Percentiles rank a stretch among this genome's conserved stretches.
phyloP scores from a whole-genome alignment of 2,113 vertebrate species.

The Meriones unguiculatus region DNA sequence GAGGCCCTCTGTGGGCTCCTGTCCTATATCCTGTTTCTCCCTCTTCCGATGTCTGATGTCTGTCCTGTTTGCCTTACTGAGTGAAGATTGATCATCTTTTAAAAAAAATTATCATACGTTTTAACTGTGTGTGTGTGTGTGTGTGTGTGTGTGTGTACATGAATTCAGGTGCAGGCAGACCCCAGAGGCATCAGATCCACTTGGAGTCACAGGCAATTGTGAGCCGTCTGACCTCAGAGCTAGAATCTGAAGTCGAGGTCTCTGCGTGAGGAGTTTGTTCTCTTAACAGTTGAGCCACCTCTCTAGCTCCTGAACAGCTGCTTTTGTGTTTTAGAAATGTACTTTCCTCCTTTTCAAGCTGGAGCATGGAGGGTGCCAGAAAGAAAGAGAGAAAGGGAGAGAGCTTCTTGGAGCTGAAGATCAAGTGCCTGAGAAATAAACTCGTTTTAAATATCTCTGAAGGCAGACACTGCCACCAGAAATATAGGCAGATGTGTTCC shows the following conservation, averaged over 20 bases:
- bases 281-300: background rate
- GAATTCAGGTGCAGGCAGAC: background rate
- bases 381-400: background rate
- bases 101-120: background rate
- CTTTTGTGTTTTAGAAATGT: conserved; percentile 36
- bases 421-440: background rate
- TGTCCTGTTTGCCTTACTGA: no score
- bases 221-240: background rate
- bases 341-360: background rate
- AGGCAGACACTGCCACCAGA: background rate
- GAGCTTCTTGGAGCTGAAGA: background rate
- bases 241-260: background rate
- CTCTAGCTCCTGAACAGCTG: background rate
- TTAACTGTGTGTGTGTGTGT: background rate
- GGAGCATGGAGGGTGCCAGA: background rate
- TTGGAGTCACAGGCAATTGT: background rate
- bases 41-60: no score
- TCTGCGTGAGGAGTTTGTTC: background rate
- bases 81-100: background rate
- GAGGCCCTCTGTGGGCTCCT: no score
- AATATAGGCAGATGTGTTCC: background rate
- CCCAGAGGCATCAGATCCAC: background rate
- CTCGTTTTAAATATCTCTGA: background rate
- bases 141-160: background rate
- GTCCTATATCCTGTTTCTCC: no score